A percentile compares a stretch with the other conserved stretches of the same genome.
Conservation (phyloP, 1,140 invertebrate genomes). For the Nephila pilipes region DNA sequence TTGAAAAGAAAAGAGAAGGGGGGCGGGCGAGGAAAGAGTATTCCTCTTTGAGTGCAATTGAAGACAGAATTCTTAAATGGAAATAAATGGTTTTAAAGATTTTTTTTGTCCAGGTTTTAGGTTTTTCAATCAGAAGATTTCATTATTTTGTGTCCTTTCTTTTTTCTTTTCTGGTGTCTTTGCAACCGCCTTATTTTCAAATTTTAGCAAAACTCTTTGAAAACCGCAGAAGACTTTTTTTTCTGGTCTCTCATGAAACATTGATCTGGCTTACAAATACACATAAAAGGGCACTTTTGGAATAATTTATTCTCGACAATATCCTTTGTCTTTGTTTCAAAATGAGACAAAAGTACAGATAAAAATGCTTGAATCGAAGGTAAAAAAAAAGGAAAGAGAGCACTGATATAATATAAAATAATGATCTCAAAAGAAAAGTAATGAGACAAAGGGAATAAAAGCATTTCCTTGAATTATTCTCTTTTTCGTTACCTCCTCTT, state of each 20-base stretch:
- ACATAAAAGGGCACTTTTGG: neutral
- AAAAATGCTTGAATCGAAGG: neutral
- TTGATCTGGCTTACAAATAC: conserved; percentile 8
- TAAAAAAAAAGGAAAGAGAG: neutral
- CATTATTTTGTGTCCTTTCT: conserved; percentile 50
- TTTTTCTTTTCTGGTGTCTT: neutral
- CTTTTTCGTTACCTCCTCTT: neutral
- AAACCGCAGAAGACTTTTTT: neutral
- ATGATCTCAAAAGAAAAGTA: conserved; percentile 6
- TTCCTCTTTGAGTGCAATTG: conserved; percentile 41
- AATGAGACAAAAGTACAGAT: neutral
- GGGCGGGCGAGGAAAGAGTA: neutral
- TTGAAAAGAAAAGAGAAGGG: neutral
- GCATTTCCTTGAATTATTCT: neutral
- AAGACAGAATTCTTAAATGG: conserved; percentile 72
- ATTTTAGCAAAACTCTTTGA: conserved; percentile 43
- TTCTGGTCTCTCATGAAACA: neutral
- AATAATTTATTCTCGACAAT: neutral
- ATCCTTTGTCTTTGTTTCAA: conserved; percentile 12
- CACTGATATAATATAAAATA: neutral
- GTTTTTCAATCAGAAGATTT: conserved; percentile 69
- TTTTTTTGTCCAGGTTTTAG: conserved; percentile 58
- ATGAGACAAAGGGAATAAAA: neutral
- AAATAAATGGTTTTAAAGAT: conserved; percentile 66
- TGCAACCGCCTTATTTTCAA: conserved; percentile 40